These are phyloP conservation scores for Diadumene lineata DNA, from an alignment of 92 coral and sea anemone genomes.

Conservation along the genomic window DNA sequence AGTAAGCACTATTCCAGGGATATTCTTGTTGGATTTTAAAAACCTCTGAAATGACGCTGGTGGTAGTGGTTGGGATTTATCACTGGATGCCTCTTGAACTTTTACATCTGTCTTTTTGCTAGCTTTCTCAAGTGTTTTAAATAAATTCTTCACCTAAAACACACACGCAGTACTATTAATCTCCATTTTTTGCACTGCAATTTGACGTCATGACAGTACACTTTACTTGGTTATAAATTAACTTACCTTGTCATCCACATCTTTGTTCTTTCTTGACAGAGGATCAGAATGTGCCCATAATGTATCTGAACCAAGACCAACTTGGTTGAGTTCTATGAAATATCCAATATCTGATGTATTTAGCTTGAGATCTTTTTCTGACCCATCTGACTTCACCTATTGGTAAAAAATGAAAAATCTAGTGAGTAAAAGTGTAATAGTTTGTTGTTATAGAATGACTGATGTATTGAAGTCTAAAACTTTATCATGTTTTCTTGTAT, in stretches of 20 bases:
- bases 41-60: slow-evolving; percentile 96
- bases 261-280: slow-evolving; percentile 4
- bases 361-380: slow-evolving; percentile 21
- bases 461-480: too few species aligned
- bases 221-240: too few species aligned
- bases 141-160: slow-evolving; percentile 53
- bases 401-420: neutral
- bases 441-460: too few species aligned
- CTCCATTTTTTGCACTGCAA: too few species aligned
- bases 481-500: too few species aligned
- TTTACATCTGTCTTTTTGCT: slow-evolving; percentile 37
- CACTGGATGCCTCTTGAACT: slow-evolving; percentile 46
- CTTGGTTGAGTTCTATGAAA: slow-evolving; percentile 85
- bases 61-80: slow-evolving; percentile 59
- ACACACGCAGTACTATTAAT: neutral
- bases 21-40: slow-evolving; percentile 40
- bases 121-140: slow-evolving; percentile 37
- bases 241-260: neutral
- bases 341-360: slow-evolving; percentile 65
- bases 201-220: too few species aligned
- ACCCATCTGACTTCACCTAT: neutral
- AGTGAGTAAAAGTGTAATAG: too few species aligned
- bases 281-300: slow-evolving; percentile 92
- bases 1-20: slow-evolving; percentile 88
- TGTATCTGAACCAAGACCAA: slow-evolving; percentile 58